Percentiles rank a stretch among this genome's conserved stretches.
phyloP scores from a whole-genome alignment of 2,888 invertebrate genomes.

The Zaprionus bogoriensis region DNA sequence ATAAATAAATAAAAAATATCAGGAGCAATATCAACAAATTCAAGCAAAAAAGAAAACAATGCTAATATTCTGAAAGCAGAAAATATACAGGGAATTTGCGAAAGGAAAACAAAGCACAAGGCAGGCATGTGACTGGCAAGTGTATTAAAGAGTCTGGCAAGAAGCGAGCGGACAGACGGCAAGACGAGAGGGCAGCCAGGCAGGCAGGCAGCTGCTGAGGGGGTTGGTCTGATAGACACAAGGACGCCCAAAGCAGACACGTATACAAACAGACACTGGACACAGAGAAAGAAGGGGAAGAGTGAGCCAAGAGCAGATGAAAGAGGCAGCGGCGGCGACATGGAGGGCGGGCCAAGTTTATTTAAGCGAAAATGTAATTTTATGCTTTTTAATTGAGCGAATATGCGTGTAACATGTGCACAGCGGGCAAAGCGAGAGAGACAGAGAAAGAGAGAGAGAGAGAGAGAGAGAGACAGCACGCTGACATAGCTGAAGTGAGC shows the following conservation, averaged over 20 bases:
- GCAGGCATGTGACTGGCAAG: too few relatives aligned
- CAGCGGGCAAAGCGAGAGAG: conserved; percentile 12
- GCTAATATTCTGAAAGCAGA: too few relatives aligned
- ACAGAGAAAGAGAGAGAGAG: conserved; percentile 8
- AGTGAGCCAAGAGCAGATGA: background rate
- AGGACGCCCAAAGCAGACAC: conserved; percentile 29
- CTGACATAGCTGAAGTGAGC: conserved; percentile 20
- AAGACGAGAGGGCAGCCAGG: background rate
- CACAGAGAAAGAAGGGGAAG: background rate
- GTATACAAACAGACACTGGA: conserved; percentile 14
- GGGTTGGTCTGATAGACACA: conserved; percentile 13
- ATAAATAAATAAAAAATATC: too few relatives aligned
- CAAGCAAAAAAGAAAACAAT: too few relatives aligned
- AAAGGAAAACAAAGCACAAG: too few relatives aligned
- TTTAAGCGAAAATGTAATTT: conserved; percentile 78
- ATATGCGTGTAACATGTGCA: conserved; percentile 70
- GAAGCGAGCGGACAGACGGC: background rate
- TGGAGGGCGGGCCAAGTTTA: conserved; percentile 47
- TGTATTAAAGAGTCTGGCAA: too few relatives aligned
- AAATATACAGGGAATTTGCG: too few relatives aligned
- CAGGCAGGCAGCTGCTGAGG: background rate
- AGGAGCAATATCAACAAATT: too few relatives aligned
- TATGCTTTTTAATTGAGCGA: conserved; percentile 79
- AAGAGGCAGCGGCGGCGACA: background rate
- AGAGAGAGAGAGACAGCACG: conserved; percentile 4